These are phyloP conservation scores for Formicarius rufipectus DNA, from an alignment of 2,113 vertebrate species.

Conservation along the genomic window DNA sequence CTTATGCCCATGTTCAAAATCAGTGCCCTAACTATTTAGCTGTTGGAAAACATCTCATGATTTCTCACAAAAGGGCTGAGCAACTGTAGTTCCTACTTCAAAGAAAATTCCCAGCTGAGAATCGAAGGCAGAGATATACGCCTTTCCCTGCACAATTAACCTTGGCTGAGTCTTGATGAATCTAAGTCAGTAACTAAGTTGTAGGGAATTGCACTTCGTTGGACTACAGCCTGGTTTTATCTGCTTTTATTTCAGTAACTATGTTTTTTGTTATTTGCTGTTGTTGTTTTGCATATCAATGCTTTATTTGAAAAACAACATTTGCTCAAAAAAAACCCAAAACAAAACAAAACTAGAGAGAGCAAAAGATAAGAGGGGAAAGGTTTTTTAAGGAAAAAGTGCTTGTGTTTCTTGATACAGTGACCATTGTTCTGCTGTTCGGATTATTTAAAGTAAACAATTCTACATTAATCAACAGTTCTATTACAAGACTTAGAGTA, in stretches of 20 bases:
- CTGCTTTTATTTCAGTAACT: background rate
- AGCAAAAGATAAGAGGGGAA: background rate
- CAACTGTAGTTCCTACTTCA: background rate
- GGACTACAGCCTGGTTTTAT: background rate
- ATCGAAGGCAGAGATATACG: background rate
- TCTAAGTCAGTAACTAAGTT: background rate
- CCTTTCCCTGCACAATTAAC: background rate
- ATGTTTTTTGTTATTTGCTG: background rate
- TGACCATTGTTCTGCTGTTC: background rate
- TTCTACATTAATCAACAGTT: background rate
- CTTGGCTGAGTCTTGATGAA: background rate
- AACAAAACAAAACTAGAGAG: background rate
- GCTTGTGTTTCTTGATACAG: background rate
- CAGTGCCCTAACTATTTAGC: background rate
- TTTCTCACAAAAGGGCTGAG: background rate
- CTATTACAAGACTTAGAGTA: background rate
- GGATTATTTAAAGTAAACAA: background rate
- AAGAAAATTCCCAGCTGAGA: slow-evolving; percentile 1
- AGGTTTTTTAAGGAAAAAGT: background rate
- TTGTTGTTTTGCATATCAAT: background rate
- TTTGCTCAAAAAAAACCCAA: background rate
- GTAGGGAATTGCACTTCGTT: background rate
- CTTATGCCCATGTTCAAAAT: background rate
- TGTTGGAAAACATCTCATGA: background rate
- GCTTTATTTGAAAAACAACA: background rate